Conservation (phyloP, 2,888 invertebrate genomes). For the Eristalis tenax region DNA sequence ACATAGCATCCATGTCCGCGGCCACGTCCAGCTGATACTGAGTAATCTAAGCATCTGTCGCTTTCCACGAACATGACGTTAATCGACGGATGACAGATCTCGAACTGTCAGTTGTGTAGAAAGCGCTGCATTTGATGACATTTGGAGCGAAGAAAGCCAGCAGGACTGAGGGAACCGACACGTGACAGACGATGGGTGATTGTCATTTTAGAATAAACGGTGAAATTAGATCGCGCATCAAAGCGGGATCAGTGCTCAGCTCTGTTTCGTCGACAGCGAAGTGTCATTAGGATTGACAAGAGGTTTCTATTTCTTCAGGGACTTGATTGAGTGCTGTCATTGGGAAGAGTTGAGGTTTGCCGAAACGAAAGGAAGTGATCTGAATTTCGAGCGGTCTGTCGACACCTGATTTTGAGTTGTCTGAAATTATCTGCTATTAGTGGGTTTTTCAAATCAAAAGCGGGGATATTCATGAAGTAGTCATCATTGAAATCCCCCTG, state of each 20-base stretch:
- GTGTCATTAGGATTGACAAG: neutral
- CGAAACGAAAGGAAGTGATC: neutral
- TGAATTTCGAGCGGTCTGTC: neutral
- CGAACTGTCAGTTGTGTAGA: neutral
- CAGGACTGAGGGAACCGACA: neutral
- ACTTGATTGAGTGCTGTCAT: neutral
- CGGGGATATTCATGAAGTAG: too few species aligned
- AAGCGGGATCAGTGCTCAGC: neutral
- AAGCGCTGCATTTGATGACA: neutral
- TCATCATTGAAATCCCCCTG: neutral
- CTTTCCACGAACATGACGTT: slow-evolving; percentile 23
- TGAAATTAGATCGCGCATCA: neutral
- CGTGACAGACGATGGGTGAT: neutral
- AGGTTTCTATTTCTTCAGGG: neutral
- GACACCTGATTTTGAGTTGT: neutral
- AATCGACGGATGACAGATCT: slow-evolving; percentile 33
- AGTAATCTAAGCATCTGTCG: slow-evolving; percentile 16
- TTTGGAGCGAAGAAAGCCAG: neutral
- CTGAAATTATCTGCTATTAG: neutral
- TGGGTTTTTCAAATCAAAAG: too few species aligned
- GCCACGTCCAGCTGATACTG: neutral
- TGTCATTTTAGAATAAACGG: neutral
- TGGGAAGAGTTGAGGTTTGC: neutral
- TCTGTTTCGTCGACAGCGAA: neutral
- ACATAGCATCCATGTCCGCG: neutral